Percentiles rank a stretch among this genome's conserved stretches.
These are phyloP conservation scores for Sminthurinus aureus DNA, from an alignment of 2,888 invertebrate species.

Conservation along the genomic window DNA sequence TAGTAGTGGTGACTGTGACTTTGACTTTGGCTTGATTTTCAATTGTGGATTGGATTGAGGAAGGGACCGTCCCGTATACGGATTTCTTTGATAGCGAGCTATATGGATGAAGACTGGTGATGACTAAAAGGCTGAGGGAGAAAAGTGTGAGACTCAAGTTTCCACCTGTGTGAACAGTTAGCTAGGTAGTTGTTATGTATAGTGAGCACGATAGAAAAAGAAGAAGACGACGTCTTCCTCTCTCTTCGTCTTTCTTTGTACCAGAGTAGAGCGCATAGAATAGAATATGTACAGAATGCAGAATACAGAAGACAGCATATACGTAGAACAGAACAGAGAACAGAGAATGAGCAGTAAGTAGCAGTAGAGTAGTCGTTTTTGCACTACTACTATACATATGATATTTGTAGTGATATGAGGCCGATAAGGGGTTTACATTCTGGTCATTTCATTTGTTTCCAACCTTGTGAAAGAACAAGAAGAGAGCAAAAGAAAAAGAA, in stretches of 20 bases:
- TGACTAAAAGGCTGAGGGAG: conserved; percentile 56
- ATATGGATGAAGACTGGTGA: conserved; percentile 34
- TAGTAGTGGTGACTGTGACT: conserved; percentile 17
- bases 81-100: neutral
- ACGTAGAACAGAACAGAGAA: too few species aligned
- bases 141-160: conserved; percentile 59
- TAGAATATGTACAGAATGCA: too few species aligned
- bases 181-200: conserved; percentile 36
- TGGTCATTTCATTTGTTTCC: conserved; percentile 43
- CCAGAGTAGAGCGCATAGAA: too few species aligned
- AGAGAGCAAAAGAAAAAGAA: conserved; percentile 15
- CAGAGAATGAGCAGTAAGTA: conserved; percentile 6
- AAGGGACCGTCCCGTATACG: neutral
- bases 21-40: conserved; percentile 3
- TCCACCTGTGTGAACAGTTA: conserved; percentile 59
- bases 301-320: too few species aligned
- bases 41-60: neutral
- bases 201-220: neutral
- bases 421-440: conserved; percentile 34
- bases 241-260: too few species aligned
- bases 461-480: conserved; percentile 29
- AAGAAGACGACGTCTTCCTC: too few species aligned
- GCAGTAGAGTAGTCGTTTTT: neutral
- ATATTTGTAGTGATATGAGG: conserved; percentile 32
- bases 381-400: conserved; percentile 7